Percentiles rank a stretch among this genome's conserved stretches.
These are phyloP conservation scores for Crotalus horridus DNA, from an alignment of 2,113 vertebrate genomes.

Conservation along the genomic window DNA sequence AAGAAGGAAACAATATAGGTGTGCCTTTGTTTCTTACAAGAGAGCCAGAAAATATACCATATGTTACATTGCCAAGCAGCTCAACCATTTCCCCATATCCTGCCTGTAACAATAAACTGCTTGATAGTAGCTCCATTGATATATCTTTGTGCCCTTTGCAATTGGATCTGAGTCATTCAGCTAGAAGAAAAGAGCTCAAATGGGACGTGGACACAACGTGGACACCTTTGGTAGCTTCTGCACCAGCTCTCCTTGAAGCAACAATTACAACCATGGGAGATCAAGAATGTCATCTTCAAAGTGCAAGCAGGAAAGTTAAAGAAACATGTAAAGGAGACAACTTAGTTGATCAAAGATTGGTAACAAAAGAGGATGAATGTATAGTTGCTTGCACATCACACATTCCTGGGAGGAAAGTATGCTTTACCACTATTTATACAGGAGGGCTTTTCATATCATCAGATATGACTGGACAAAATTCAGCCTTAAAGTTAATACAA, in stretches of 20 bases:
- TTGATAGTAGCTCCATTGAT: neutral
- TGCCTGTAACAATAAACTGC: neutral
- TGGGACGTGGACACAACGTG: conserved; percentile 6
- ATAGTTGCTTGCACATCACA: conserved; percentile 26
- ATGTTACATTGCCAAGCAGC: neutral
- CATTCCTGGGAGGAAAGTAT: conserved; percentile 24
- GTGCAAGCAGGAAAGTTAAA: conserved; percentile 17
- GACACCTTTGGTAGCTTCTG: conserved; percentile 34
- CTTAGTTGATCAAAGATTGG: conserved; percentile 8
- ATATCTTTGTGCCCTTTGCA: conserved; percentile 29
- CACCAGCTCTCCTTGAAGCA: conserved; percentile 17
- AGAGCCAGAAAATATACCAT: neutral
- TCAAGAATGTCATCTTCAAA: neutral
- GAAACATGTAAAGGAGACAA: conserved; percentile 21
- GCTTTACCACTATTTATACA: conserved; percentile 30
- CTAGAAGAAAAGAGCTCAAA: conserved; percentile 26
- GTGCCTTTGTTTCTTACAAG: neutral
- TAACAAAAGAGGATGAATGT: neutral
- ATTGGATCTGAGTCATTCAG: conserved; percentile 15
- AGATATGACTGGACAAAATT: conserved; percentile 28
- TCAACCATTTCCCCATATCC: neutral
- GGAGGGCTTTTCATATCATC: conserved; percentile 39
- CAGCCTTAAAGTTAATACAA: conserved; percentile 4
- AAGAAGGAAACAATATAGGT: conserved; percentile 15
- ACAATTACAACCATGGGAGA: conserved; percentile 1